A percentile compares a stretch with the other conserved stretches of the same genome.
Conservation (phyloP, 2,888 invertebrate genomes). For the Gymnocheta viridis region DNA sequence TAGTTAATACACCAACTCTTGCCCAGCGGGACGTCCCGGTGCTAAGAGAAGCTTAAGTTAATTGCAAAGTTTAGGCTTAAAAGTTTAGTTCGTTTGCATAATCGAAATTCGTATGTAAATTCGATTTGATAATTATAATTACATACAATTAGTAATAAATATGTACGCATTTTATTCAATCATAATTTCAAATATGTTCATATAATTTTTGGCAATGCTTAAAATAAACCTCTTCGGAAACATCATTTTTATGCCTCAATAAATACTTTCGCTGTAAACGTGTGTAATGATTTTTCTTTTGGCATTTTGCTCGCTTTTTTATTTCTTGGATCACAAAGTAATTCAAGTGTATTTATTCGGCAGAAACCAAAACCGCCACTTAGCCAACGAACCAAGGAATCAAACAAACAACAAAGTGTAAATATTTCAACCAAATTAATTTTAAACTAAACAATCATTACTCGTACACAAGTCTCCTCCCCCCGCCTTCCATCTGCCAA, state of each 20-base stretch:
- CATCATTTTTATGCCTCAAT: constrained; percentile 60
- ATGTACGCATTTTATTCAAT: neutral
- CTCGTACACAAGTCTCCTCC: neutral
- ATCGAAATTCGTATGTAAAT: no score
- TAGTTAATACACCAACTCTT: no score
- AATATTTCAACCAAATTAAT: constrained; percentile 29
- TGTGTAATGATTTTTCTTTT: constrained; percentile 21
- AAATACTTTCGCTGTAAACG: constrained; percentile 66
- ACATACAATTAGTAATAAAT: neutral
- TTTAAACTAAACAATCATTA: constrained; percentile 27
- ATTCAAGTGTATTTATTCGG: neutral
- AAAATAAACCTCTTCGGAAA: constrained; percentile 40
- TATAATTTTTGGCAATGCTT: constrained; percentile 40
- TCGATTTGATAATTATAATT: neutral
- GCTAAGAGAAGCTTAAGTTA: no score
- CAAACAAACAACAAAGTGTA: neutral
- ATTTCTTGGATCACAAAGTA: constrained; percentile 35
- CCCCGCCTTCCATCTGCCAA: neutral
- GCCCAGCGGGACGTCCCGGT: no score
- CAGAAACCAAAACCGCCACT: constrained; percentile 21
- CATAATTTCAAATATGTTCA: constrained; percentile 26
- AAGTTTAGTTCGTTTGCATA: no score
- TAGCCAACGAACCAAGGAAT: constrained; percentile 41
- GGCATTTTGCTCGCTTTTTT: constrained; percentile 15
- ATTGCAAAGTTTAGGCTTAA: no score